Evolutionary conservation across 2,888 invertebrate genomes (phyloP).

Genomic region (Acleris cristana): DNA sequence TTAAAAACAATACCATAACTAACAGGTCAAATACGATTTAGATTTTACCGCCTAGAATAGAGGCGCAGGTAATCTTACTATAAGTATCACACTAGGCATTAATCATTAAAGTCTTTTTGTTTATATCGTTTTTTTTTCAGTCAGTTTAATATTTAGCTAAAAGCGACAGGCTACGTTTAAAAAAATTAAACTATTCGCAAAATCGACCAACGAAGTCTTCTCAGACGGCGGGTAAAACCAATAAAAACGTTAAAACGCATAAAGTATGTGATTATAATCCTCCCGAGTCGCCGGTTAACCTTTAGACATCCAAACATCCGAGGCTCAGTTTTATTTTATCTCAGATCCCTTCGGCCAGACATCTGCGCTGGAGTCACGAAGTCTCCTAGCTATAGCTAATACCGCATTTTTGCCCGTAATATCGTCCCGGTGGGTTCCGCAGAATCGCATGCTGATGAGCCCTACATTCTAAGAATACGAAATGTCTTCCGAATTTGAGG

Average conservation of each 20-base stretch:
- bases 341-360: constrained; percentile 3
- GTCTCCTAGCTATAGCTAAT: constrained; percentile 35
- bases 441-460: constrained; percentile 55
- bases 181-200: too few relatives aligned
- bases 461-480: constrained; percentile 54
- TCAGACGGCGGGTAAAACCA: neutral
- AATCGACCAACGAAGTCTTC: too few relatives aligned
- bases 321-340: constrained; percentile 12
- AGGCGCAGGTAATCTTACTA: too few relatives aligned
- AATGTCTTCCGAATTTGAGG: constrained; percentile 48
- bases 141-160: too few relatives aligned
- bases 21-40: too few relatives aligned
- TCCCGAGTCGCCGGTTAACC: constrained; percentile 10
- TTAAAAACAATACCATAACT: too few relatives aligned
- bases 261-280: constrained; percentile 6
- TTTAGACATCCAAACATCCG: constrained; percentile 14
- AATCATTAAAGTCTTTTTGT: too few relatives aligned
- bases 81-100: too few relatives aligned
- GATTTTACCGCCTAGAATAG: too few relatives aligned
- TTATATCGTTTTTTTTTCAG: too few relatives aligned
- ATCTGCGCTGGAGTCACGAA: constrained; percentile 30
- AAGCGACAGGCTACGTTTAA: too few relatives aligned
- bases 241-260: neutral
- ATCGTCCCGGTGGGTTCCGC: constrained; percentile 49
- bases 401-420: constrained; percentile 57